These are phyloP conservation scores for Syncerus caffer DNA, from an alignment of 2,797 vertebrate species.

Conservation along the genomic window DNA sequence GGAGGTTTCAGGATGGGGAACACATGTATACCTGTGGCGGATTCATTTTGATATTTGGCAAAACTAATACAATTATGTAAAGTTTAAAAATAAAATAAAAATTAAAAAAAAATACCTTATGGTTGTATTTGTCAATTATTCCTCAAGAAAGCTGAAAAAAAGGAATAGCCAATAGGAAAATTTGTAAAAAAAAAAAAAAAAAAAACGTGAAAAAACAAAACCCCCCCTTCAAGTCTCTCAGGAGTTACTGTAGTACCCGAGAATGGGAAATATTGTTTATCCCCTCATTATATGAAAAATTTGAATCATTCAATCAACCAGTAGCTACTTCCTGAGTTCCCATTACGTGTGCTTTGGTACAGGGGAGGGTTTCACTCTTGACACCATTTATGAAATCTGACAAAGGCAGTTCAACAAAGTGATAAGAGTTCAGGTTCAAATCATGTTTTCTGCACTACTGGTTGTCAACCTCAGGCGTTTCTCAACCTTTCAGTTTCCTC, in stretches of 20 bases:
- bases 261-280: neutral
- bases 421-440: neutral
- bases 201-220: neutral
- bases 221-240: accelerated
- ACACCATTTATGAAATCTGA: neutral
- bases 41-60: no score
- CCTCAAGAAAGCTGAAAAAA: neutral
- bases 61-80: no score
- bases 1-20: no score
- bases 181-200: neutral
- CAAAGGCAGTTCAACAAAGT: neutral
- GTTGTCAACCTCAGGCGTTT: neutral
- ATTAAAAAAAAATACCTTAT: neutral
- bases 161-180: neutral
- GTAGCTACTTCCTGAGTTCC: neutral
- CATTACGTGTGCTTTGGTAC: neutral
- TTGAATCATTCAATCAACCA: neutral
- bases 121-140: neutral
- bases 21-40: no score
- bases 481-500: neutral
- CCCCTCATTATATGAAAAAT: neutral
- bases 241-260: neutral
- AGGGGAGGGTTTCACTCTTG: neutral
- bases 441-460: neutral
- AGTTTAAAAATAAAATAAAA: no score